These are phyloP conservation scores for Diadromus collaris DNA, from an alignment of 2,888 invertebrate genomes.

Conservation along the genomic window DNA sequence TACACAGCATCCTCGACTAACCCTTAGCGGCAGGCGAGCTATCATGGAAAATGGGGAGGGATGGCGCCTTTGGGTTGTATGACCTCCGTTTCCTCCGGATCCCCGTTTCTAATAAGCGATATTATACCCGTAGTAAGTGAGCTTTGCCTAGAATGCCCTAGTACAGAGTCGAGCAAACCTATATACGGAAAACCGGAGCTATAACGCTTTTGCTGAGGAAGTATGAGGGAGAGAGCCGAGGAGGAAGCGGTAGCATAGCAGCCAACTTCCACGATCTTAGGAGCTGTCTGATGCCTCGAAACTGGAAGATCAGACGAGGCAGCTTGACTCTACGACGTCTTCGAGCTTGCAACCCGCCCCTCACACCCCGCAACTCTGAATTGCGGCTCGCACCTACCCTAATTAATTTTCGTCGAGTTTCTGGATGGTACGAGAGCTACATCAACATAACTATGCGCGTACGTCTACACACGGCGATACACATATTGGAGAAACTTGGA, in stretches of 20 bases:
- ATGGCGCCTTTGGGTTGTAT: conserved; percentile 36
- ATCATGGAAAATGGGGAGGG: conserved; percentile 29
- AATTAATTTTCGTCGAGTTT: conserved; percentile 55
- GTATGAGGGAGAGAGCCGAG: conserved; percentile 2
- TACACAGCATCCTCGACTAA: conserved; percentile 15
- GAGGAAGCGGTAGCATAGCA: conserved; percentile 5
- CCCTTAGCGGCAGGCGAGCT: conserved; percentile 9
- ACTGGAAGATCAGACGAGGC: conserved; percentile 31
- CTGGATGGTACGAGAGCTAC: not conserved
- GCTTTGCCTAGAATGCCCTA: conserved; percentile 50
- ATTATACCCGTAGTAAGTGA: conserved; percentile 62
- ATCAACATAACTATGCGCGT: not conserved
- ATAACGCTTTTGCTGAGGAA: conserved; percentile 2
- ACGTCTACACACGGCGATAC: not conserved
- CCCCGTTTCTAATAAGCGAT: conserved; percentile 66
- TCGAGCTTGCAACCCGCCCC: conserved; percentile 29
- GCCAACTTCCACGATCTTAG: conserved; percentile 51
- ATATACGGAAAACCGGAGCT: conserved; percentile 9
- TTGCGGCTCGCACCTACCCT: conserved; percentile 53
- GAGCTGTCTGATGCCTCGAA: conserved; percentile 15
- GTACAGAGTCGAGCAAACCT: conserved; percentile 46
- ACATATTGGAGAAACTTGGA: conserved; percentile 22
- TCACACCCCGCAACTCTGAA: conserved; percentile 26
- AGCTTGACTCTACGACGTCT: conserved; percentile 48
- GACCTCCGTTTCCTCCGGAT: conserved; percentile 35